Conservation (phyloP, 2,113 vertebrate species). For the Loxodonta africana region DNA sequence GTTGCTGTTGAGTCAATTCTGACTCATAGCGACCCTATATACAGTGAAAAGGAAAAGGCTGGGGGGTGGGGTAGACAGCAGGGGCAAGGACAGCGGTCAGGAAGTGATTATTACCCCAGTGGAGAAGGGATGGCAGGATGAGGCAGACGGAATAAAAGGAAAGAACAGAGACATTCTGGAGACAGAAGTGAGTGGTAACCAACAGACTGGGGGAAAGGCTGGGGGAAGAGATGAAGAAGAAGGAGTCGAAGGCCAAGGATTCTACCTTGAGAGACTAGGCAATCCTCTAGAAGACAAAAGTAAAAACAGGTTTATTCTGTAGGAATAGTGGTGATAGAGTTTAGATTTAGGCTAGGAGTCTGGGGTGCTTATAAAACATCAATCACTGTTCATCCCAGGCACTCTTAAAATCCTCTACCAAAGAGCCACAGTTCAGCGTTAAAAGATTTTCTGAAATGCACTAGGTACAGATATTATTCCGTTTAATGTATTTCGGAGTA, state of each 20-base stretch:
- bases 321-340: not conserved
- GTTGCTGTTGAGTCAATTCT: no score
- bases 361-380: not conserved
- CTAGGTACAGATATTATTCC: not conserved
- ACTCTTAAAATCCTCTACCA: not conserved
- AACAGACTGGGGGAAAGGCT: fast-evolving
- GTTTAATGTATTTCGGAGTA: not conserved
- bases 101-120: not conserved
- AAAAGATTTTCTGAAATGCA: slow-evolving; percentile 4
- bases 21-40: no score
- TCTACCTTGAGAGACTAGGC: not conserved
- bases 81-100: not conserved
- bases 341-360: not conserved
- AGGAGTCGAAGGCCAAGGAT: not conserved
- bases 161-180: not conserved
- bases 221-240: not conserved
- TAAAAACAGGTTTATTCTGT: not conserved
- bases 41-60: not conserved
- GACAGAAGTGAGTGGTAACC: not conserved
- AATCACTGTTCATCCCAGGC: not conserved
- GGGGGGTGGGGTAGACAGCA: not conserved
- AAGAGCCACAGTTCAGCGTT: not conserved
- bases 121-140: not conserved
- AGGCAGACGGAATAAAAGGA: not conserved
- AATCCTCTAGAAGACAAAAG: not conserved